A percentile compares a stretch with the other conserved stretches of the same genome.
Evolutionary conservation across 1,140 invertebrate species (phyloP).

Genomic region (Drosophila seguyi): DNA sequence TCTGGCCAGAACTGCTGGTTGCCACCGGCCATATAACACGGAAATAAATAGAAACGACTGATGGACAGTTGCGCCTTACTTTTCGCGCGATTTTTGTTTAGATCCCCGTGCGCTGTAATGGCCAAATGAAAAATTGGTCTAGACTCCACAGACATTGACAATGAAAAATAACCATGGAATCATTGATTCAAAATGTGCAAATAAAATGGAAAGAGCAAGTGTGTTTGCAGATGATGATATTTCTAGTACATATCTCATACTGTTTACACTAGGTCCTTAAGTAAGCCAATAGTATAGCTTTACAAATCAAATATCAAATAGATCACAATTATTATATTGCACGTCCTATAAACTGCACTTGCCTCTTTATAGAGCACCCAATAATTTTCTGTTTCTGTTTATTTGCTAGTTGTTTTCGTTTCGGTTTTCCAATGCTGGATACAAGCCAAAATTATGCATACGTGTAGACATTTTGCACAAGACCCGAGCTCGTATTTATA

Average conservation of each 20-base stretch:
- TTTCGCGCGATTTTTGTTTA: constrained; percentile 41
- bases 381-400: constrained; percentile 64
- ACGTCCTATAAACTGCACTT: constrained; percentile 47
- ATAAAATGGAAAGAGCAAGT: not conserved
- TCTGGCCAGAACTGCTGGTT: constrained; percentile 5
- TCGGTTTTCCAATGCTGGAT: constrained; percentile 67
- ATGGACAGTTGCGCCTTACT: constrained; percentile 72
- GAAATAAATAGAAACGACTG: constrained; percentile 50
- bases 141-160: constrained; percentile 28
- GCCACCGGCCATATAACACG: constrained; percentile 46
- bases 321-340: constrained; percentile 21
- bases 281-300: not conserved
- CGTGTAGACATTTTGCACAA: constrained; percentile 59
- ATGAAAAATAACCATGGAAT: constrained; percentile 38
- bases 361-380: constrained; percentile 39
- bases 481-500: constrained; percentile 44
- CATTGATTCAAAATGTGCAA: not conserved
- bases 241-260: not conserved
- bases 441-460: constrained; percentile 74
- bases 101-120: constrained; percentile 52
- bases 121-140: constrained; percentile 43
- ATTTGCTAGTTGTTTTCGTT: constrained; percentile 74
- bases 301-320: constrained; percentile 7
- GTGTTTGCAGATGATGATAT: constrained; percentile 1
- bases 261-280: no score